Evolutionary conservation across 2,113 vertebrate genomes (phyloP).

Genomic region (Calyptommatus sinebrachiatus): DNA sequence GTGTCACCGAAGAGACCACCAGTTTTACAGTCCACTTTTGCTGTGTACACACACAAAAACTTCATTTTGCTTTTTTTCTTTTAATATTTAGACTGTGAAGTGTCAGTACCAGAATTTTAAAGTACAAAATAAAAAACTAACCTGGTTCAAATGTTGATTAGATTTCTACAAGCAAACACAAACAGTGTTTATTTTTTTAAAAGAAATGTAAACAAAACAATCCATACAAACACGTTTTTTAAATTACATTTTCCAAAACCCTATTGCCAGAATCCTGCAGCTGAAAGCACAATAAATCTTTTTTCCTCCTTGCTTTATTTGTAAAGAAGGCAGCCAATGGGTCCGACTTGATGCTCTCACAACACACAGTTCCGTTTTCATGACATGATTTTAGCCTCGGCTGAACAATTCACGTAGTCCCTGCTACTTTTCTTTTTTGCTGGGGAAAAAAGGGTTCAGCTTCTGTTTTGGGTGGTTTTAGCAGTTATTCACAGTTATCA

Average conservation of each 20-base stretch:
- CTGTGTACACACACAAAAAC: constrained; percentile 88
- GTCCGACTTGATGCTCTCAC: constrained; percentile 56
- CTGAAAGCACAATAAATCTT: constrained; percentile 64
- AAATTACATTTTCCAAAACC: constrained; percentile 76
- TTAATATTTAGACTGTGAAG: constrained; percentile 85
- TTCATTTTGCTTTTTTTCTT: constrained; percentile 69
- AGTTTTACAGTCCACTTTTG: constrained; percentile 86
- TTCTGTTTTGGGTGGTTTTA: constrained; percentile 81
- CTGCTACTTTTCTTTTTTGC: constrained; percentile 66
- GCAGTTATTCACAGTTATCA: constrained; percentile 95
- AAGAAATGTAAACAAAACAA: constrained; percentile 90
- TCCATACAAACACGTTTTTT: constrained; percentile 79
- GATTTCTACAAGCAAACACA: constrained; percentile 83
- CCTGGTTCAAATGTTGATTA: constrained; percentile 78
- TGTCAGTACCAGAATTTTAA: constrained; percentile 82
- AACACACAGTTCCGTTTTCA: constrained; percentile 62
- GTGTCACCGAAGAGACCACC: constrained; percentile 77
- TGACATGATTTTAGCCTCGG: constrained; percentile 68
- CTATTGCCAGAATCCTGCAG: constrained; percentile 76
- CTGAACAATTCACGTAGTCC: constrained; percentile 76
- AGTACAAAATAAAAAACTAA: constrained; percentile 81
- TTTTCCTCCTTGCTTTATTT: constrained; percentile 50
- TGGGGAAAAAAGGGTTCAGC: constrained; percentile 80
- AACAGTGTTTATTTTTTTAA: constrained; percentile 75
- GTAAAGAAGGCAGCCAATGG: constrained; percentile 64